Base-by-base conservation (phyloP, 2,113 vertebrate genomes). In the Lophura nycthemera region DNA sequence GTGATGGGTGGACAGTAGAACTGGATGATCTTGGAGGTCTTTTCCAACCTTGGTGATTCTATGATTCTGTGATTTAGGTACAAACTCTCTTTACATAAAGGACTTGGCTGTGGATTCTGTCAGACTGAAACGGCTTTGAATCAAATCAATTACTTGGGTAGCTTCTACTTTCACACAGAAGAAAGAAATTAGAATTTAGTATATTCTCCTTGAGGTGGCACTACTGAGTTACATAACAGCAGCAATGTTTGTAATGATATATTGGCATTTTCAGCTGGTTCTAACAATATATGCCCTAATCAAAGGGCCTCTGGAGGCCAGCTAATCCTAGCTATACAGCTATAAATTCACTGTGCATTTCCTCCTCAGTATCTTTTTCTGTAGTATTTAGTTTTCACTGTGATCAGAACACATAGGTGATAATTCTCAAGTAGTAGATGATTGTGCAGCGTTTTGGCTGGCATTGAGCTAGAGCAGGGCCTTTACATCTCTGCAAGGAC, bases 241-340 rank as follows among this genome's bases (percentile, higher is more conserved):
- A 30, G 34, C 36, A 27, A 11, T 11, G 5, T 43, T 87, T 52
- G 29, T 67, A 11, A 8, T 32, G 38, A 48, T 63, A n/a, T 36
- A 10, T 13, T 52, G 57, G 48, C 21, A 6, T 71, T 74, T 91
- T 66, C 48, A 61, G 27, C 50, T 73, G 27, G 30, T 83, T 76
- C 34, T 76, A 38, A 73, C 72, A 36, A 15, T 63, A 5, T 36
- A 6, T 30, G n/a, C 56, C 50, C 10, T 38, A 21, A 21, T 36
- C 34, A 56, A 13, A 27, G 69, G 70, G 92, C 56, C 34, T 30
- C 4, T 14, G 27, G 24, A n/a, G 47, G 25, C 32, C 61, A 4
- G 1, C 48, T 50, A 4, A 18, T 34, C 6, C 1, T 4, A 0
- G 0, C 12, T 30, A 10, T 77, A 12, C 36, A 34, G 9, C 16